Evolutionary conservation across 2,888 invertebrate species (phyloP).

Genomic region (Sminthurinus aureus): DNA sequence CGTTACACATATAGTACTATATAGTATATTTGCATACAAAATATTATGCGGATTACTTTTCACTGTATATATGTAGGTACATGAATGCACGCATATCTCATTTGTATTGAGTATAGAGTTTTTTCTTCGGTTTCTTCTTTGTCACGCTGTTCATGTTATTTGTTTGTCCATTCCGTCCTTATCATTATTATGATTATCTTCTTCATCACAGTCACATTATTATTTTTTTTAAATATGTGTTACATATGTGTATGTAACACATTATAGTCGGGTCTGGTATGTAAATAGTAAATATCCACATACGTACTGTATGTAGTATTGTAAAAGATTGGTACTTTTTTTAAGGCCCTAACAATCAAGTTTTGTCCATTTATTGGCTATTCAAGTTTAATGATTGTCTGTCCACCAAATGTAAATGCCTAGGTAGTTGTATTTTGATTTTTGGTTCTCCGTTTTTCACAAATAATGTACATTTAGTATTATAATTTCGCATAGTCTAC

Average conservation of each 20-base stretch:
- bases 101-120: background rate
- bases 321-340: background rate
- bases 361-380: constrained; percentile 23
- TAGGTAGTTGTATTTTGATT: background rate
- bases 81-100: too few species aligned
- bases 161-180: constrained; percentile 37
- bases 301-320: too few species aligned
- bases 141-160: constrained; percentile 37
- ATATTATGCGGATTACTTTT: background rate
- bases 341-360: constrained; percentile 16
- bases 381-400: constrained; percentile 13
- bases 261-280: background rate
- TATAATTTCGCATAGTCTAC: background rate
- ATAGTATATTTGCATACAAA: background rate
- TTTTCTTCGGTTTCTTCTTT: constrained; percentile 19
- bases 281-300: background rate
- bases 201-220: constrained; percentile 33
- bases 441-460: background rate
- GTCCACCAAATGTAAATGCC: background rate
- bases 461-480: background rate
- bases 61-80: constrained; percentile 13
- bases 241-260: background rate
- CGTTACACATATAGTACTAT: background rate
- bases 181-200: constrained; percentile 26
- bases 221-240: background rate